Conservation (phyloP, 1,140 invertebrate species). For the Penaeus chinensis region DNA sequence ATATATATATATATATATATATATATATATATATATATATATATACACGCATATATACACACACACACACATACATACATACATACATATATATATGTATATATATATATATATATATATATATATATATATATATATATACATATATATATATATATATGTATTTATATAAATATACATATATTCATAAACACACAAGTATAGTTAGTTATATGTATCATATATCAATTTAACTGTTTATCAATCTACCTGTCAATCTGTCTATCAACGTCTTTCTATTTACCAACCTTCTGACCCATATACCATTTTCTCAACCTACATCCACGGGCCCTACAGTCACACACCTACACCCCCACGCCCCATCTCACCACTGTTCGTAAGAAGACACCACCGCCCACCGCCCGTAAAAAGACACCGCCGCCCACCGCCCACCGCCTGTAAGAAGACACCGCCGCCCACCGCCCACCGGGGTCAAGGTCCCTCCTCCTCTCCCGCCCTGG, state of each 20-base stretch:
- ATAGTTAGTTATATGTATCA: no score
- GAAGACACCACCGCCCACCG: no score
- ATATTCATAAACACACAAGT: no score
- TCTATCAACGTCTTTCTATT: not conserved
- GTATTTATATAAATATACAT: no score
- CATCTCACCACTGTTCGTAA: not conserved
- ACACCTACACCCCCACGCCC: not conserved
- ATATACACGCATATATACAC: not conserved
- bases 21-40: constrained; percentile 19
- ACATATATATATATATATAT: no score
- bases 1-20: constrained; percentile 12
- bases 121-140: not conserved
- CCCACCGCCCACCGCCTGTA: no score
- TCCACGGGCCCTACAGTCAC: not conserved
- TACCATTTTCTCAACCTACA: not conserved
- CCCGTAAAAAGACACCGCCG: no score
- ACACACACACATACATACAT: not conserved
- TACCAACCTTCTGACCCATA: not conserved
- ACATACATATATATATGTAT: not conserved
- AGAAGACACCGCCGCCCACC: no score
- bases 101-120: constrained; percentile 6
- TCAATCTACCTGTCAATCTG: not conserved
- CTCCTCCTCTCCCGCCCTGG: no score
- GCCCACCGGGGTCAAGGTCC: no score
- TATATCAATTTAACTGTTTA: no score